These are phyloP conservation scores for Cottus gobio DNA, from an alignment of 2,113 vertebrate genomes.

Conservation along the genomic window DNA sequence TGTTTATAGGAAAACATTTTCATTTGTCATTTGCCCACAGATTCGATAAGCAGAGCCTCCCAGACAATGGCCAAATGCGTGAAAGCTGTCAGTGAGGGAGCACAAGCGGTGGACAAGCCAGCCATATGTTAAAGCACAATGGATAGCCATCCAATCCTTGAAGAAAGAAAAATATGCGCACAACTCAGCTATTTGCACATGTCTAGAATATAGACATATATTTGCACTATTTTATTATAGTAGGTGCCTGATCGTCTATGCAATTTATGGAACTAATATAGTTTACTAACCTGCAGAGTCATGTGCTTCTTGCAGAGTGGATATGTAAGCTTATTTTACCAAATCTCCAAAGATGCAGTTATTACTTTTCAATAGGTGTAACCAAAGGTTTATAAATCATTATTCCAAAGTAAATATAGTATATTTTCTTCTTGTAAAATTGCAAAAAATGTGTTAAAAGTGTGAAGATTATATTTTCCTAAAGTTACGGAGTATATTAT, in stretches of 20 bases:
- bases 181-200: conserved; percentile 66
- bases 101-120: conserved; percentile 91
- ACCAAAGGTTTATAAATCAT: conserved; percentile 34
- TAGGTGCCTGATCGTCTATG: conserved; percentile 1
- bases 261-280: conserved; percentile 10
- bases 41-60: conserved; percentile 95
- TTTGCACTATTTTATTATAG: conserved; percentile 44
- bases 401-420: neutral
- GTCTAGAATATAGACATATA: conserved; percentile 48
- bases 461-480: conserved; percentile 57
- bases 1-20: neutral
- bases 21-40: conserved; percentile 74
- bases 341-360: conserved; percentile 35
- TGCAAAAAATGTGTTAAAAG: neutral
- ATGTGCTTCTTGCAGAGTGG: conserved; percentile 10
- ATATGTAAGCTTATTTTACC: conserved; percentile 21
- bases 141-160: conserved; percentile 11
- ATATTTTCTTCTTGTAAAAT: conserved; percentile 34
- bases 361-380: conserved; percentile 13
- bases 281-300: conserved; percentile 20
- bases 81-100: conserved; percentile 93
- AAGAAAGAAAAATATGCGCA: conserved; percentile 40
- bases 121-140: conserved; percentile 88
- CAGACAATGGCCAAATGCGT: conserved; percentile 98
- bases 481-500: conserved; percentile 13